Evolutionary conservation across 2,797 vertebrate species (phyloP).

Genomic region (Bradypodion pumilum): DNA sequence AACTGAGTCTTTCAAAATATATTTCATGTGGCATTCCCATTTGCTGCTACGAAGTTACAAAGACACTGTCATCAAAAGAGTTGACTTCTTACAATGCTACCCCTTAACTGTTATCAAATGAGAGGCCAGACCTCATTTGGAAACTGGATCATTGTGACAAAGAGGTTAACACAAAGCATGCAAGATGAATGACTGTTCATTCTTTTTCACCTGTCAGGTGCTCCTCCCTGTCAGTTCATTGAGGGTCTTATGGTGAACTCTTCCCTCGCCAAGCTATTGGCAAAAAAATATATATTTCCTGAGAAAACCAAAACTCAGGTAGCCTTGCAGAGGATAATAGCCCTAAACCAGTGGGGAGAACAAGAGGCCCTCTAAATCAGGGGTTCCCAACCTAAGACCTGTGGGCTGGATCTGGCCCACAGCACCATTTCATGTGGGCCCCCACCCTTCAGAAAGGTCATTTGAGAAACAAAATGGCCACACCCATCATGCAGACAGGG

Average conservation of each 20-base stretch:
- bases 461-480: no score
- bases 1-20: conserved; percentile 48
- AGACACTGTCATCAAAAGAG: conserved; percentile 32
- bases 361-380: background rate
- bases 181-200: background rate
- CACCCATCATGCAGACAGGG: no score
- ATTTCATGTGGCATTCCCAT: conserved; percentile 57
- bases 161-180: background rate
- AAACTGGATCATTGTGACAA: background rate
- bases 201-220: background rate
- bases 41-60: conserved; percentile 55
- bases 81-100: conserved; percentile 38
- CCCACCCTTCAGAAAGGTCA: no score
- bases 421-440: no score
- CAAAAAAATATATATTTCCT: background rate
- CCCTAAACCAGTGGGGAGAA: background rate
- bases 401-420: no score
- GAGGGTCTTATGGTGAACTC: background rate
- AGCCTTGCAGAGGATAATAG: background rate
- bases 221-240: background rate
- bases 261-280: background rate
- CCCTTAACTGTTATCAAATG: conserved; percentile 46
- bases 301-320: background rate
- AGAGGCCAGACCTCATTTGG: conserved; percentile 16
- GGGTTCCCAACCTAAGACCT: no score